phyloP scores from a whole-genome alignment of 2,888 invertebrate species.

The Drosophila algonquin region DNA sequence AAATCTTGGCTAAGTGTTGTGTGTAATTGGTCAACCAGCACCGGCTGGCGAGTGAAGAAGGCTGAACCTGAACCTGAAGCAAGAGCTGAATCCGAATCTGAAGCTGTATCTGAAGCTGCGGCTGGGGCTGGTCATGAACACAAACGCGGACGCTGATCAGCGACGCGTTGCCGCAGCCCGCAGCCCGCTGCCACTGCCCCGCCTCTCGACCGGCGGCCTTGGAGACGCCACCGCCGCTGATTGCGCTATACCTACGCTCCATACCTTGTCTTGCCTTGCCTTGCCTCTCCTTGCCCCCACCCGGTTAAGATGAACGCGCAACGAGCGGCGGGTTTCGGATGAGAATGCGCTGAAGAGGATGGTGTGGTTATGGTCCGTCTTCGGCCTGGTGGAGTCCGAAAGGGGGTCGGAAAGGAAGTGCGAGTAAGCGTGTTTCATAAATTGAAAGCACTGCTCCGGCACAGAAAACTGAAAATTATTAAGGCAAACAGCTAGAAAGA shows the following conservation, averaged over 20 bases:
- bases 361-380: too few species aligned
- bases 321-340: conserved; percentile 38
- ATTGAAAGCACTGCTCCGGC: conserved; percentile 66
- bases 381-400: not conserved
- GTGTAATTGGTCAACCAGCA: conserved; percentile 61
- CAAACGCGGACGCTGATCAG: conserved; percentile 50
- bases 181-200: conserved; percentile 14
- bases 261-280: conserved; percentile 33
- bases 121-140: conserved; percentile 60
- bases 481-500: conserved; percentile 54
- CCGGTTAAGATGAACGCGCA: conserved; percentile 52
- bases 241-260: conserved; percentile 61
- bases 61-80: conserved; percentile 17
- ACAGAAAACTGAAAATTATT: conserved; percentile 53
- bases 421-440: conserved; percentile 75
- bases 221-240: conserved; percentile 34
- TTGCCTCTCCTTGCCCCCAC: conserved; percentile 3
- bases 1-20: conserved; percentile 71
- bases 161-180: conserved; percentile 41
- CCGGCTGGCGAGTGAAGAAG: conserved; percentile 29
- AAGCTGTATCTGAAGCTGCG: conserved; percentile 14
- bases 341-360: not conserved
- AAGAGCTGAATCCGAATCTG: not conserved
- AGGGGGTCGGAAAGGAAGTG: conserved; percentile 46
- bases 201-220: conserved; percentile 57